phyloP scores from a whole-genome alignment of 2,888 invertebrate species.

The Acronicta alni region DNA sequence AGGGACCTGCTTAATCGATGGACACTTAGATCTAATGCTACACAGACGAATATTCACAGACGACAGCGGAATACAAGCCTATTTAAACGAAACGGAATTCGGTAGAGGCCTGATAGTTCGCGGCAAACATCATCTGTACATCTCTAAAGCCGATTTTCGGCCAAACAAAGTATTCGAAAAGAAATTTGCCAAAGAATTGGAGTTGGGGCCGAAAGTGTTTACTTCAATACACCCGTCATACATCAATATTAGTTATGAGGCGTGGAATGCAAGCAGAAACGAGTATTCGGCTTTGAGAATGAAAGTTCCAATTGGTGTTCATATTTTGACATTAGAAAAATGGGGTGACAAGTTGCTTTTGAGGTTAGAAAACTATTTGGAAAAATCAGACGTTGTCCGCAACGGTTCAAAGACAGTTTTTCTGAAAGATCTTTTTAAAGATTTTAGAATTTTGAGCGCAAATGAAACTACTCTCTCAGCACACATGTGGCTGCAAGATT shows the following conservation, averaged over 20 bases:
- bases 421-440: constrained; percentile 89
- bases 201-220: constrained; percentile 64
- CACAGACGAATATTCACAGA: constrained; percentile 95
- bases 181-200: constrained; percentile 76
- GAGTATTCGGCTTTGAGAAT: constrained; percentile 83
- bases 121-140: constrained; percentile 74
- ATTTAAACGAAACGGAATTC: constrained; percentile 68
- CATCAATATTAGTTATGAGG: constrained; percentile 13
- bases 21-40: constrained; percentile 94
- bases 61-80: constrained; percentile 87
- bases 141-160: constrained; percentile 68
- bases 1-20: constrained; percentile 92
- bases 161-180: constrained; percentile 76
- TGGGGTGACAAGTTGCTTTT: constrained; percentile 92
- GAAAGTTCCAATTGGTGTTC: constrained; percentile 91
- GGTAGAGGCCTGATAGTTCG: constrained; percentile 60
- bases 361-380: constrained; percentile 94
- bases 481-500: constrained; percentile 90
- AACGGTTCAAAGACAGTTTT: constrained; percentile 88
- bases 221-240: constrained; percentile 47
- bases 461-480: constrained; percentile 92
- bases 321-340: constrained; percentile 93
- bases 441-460: constrained; percentile 85
- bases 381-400: constrained; percentile 89
- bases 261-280: constrained; percentile 79